Conservation (phyloP, 1,140 invertebrate species). For the Panonychus citri region DNA sequence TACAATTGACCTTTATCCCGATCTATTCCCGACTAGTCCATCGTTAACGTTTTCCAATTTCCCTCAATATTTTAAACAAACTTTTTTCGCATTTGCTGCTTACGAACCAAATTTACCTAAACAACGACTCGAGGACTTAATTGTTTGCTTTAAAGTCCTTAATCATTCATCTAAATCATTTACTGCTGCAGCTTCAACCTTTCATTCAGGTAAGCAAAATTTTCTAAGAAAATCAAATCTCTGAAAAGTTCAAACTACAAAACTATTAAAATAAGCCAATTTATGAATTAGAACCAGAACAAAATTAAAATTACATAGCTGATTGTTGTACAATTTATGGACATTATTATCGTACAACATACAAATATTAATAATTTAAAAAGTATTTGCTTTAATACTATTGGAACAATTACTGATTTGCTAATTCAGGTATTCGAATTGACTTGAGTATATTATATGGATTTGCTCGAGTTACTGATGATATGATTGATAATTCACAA, state of each 20-base stretch:
- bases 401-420: not conserved
- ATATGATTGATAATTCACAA: not conserved
- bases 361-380: no score
- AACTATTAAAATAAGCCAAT: no score
- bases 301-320: no score
- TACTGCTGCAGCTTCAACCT: not conserved
- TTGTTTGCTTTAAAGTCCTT: not conserved
- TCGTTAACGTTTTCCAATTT: not conserved
- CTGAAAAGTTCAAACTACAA: no score
- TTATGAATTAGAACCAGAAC: no score
- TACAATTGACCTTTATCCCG: not conserved
- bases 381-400: not conserved
- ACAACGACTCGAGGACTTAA: not conserved
- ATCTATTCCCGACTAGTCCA: not conserved
- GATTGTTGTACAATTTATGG: no score
- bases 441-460: not conserved
- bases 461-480: not conserved
- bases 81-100: not conserved
- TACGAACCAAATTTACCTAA: not conserved
- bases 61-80: not conserved
- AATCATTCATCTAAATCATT: not conserved
- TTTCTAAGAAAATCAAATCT: no score
- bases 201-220: not conserved
- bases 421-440: not conserved
- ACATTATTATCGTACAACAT: no score